Conservation (phyloP, 1,140 invertebrate genomes). For the Achatina immaculata region DNA sequence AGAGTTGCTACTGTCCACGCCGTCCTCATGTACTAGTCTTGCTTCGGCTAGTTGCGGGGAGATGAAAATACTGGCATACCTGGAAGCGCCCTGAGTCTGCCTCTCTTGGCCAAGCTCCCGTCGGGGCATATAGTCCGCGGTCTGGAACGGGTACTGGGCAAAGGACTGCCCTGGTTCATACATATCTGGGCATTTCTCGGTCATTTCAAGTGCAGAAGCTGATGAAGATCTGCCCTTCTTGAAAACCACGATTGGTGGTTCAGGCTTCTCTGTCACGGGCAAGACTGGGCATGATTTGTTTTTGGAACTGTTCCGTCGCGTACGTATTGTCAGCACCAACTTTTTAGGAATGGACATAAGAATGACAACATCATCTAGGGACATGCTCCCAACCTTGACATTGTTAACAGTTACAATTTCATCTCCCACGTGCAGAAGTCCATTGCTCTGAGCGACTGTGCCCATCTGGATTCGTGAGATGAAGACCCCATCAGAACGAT, state of each 20-base stretch:
- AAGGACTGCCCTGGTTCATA: conserved; percentile 57
- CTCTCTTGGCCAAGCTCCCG: conserved; percentile 40
- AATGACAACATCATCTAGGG: conserved; percentile 97
- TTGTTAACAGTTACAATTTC: conserved; percentile 98
- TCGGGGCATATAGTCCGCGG: conserved; percentile 49
- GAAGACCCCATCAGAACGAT: conserved; percentile 95
- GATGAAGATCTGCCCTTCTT: conserved; percentile 78
- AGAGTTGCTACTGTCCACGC: conserved; percentile 60
- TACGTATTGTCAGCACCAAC: conserved; percentile 89
- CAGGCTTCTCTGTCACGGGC: conserved; percentile 75
- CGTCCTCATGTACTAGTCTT: conserved; percentile 59
- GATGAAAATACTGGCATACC: conserved; percentile 68
- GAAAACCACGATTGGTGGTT: conserved; percentile 92
- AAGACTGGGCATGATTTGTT: conserved; percentile 67
- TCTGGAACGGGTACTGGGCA: conserved; percentile 47
- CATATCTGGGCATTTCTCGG: conserved; percentile 83
- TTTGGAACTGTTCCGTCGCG: conserved; percentile 64
- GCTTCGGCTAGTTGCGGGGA: conserved; percentile 65
- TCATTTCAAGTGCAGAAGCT: conserved; percentile 75
- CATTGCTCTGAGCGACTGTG: conserved; percentile 89
- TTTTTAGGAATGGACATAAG: conserved; percentile 98
- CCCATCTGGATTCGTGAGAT: conserved; percentile 94
- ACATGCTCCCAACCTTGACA: conserved; percentile 97
- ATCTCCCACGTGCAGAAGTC: conserved; percentile 96
- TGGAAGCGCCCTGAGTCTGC: conserved; percentile 50